phyloP scores from a whole-genome alignment of 2,113 vertebrate species.

The Corvus cornix region DNA sequence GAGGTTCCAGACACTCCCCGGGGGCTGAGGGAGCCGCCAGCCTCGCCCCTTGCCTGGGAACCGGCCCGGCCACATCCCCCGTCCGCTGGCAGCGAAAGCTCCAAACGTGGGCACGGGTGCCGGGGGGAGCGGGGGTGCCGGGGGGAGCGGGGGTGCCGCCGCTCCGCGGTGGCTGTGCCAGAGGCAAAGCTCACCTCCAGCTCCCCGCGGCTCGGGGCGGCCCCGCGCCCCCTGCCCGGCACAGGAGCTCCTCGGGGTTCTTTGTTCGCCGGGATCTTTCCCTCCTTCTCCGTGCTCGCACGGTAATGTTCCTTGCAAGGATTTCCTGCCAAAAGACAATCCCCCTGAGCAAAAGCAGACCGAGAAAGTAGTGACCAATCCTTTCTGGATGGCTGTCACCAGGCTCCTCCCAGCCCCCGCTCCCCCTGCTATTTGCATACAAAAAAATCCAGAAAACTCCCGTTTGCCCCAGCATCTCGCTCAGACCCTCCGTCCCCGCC shows the following conservation, averaged over 20 bases:
- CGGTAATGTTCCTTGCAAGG: constrained; percentile 11
- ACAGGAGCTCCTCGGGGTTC: neutral
- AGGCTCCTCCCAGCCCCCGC: constrained; percentile 76
- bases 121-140: too few relatives aligned
- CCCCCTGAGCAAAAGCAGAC: constrained; percentile 52
- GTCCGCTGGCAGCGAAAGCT: neutral
- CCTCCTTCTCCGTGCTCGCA: neutral
- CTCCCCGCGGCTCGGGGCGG: neutral
- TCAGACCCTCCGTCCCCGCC: constrained; percentile 50
- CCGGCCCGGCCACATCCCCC: neutral
- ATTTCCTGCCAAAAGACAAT: constrained; percentile 61
- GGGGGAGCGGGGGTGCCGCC: neutral
- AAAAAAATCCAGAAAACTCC: constrained; percentile 70
- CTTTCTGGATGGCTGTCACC: constrained; percentile 59
- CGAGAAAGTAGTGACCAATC: constrained; percentile 69
- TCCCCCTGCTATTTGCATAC: constrained; percentile 74
- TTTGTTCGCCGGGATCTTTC: neutral
- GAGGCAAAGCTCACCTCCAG: neutral
- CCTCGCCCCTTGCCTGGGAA: neutral
- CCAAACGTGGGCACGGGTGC: rapidly evolving
- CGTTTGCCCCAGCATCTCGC: constrained; percentile 44
- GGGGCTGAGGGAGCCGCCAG: neutral
- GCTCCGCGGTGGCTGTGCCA: neutral
- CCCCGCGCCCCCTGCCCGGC: neutral
- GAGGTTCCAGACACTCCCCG: neutral